Conservation (phyloP, 2,113 vertebrate species). For the Dissostichus mawsoni region DNA sequence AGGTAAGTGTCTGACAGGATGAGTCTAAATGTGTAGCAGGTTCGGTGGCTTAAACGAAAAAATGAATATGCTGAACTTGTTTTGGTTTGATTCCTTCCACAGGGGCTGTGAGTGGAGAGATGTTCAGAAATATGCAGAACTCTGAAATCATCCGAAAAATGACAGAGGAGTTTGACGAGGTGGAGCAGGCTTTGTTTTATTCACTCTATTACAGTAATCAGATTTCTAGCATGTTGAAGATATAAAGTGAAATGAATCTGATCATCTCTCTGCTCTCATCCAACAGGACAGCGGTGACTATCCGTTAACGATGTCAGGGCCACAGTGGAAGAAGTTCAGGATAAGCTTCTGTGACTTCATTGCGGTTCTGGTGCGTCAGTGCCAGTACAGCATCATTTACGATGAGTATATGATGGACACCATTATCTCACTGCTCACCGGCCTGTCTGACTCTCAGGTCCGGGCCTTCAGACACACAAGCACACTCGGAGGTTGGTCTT, state of each 20-base stretch:
- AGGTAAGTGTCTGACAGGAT: slow-evolving; percentile 83
- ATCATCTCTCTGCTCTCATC: slow-evolving; percentile 12
- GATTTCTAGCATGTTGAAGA: neutral
- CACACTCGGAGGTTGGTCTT: slow-evolving; percentile 91
- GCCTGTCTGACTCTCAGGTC: slow-evolving; percentile 97
- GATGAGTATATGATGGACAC: slow-evolving; percentile 99
- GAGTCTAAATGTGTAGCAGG: neutral
- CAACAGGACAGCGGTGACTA: slow-evolving; percentile 96
- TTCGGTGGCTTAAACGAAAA: slow-evolving; percentile 17
- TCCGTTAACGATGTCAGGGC: slow-evolving; percentile 94
- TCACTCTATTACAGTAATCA: neutral
- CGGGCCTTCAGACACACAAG: slow-evolving; percentile 97
- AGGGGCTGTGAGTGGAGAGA: slow-evolving; percentile 96
- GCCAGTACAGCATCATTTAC: slow-evolving; percentile 99
- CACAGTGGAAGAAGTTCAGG: slow-evolving; percentile 98
- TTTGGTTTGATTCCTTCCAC: slow-evolving; percentile 7
- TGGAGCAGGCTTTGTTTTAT: slow-evolving; percentile 53
- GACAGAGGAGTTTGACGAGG: slow-evolving; percentile 99
- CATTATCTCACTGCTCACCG: slow-evolving; percentile 95
- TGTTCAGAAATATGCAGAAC: slow-evolving; percentile 99
- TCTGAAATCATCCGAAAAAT: slow-evolving; percentile 99
- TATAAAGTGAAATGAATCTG: neutral
- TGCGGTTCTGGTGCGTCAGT: slow-evolving; percentile 94
- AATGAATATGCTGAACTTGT: neutral
- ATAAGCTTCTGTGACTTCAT: slow-evolving; percentile 98